phyloP scores from a whole-genome alignment of 2,888 invertebrate species.

The Heteromurus nitidus region DNA sequence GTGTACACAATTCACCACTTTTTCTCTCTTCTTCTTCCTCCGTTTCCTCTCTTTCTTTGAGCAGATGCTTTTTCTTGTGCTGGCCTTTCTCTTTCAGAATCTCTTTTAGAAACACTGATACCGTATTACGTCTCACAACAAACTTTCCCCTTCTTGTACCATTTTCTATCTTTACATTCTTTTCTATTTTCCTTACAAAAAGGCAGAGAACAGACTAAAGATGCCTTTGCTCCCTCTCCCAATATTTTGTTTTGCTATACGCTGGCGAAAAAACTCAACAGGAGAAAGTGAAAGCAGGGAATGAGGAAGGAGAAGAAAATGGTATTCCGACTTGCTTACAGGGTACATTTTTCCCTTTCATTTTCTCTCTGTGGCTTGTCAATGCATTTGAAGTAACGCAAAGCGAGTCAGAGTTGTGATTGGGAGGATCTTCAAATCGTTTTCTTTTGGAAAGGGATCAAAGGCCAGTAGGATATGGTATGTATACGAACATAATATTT shows the following conservation, averaged over 20 bases:
- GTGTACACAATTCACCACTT: no score
- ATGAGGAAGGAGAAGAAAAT: constrained; percentile 6
- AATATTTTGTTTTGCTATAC: background rate
- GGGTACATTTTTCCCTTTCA: constrained; percentile 5
- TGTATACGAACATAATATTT: constrained; percentile 4
- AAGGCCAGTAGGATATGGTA: background rate
- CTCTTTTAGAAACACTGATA: background rate
- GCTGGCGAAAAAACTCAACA: background rate
- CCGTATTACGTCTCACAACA: background rate
- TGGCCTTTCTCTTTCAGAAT: background rate
- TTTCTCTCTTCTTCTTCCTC: no score
- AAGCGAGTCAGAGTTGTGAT: background rate
- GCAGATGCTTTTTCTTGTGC: background rate
- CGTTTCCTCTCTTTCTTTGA: background rate
- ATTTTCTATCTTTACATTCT: background rate
- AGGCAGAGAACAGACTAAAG: no score
- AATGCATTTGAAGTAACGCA: background rate
- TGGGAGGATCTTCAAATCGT: constrained; percentile 13
- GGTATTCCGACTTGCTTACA: background rate
- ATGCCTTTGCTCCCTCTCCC: no score
- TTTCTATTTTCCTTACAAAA: constrained; percentile 2
- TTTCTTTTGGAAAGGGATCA: constrained; percentile 21
- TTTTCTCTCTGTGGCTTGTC: background rate
- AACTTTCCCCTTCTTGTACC: background rate
- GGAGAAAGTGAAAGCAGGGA: background rate